Base-by-base conservation (phyloP, 2,888 invertebrate genomes). In the Operophtera brumata region DNA sequence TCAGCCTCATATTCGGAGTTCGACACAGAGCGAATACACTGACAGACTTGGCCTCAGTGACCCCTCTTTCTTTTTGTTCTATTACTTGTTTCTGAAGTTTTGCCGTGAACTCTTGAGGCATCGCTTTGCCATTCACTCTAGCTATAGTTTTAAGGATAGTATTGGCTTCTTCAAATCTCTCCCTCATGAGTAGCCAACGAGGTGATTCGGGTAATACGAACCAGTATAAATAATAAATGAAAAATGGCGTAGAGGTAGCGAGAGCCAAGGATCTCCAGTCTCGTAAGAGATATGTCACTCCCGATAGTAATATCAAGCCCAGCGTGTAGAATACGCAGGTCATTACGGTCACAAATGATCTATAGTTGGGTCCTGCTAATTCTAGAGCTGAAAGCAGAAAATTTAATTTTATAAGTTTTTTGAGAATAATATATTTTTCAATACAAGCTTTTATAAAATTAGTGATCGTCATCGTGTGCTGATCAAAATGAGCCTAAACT, bases 311-410 rank as follows among this genome's bases (percentile, higher is more conserved):
- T 82, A 97, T 94, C 61, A 97, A 91, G 2, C 97, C 97, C 64
- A 96, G 90, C 0, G 97, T 97, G 79, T 97, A 97, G 80, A 97
- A 97, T 50, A 96, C 93, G 70, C 97, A 97, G 0, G 97, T 97
- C 94, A 97, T 94, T 6, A 97, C 96, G 0, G 97, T 97, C 0
- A 97, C 96, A 82, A 97, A 97, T 0, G 97, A 97, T 65, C 97
- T 92, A 81, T 97, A 97, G 72, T 94, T 96, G 12, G 97, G 96
- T 3, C 97, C 97, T 14, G 97, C 97, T 55, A 97, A 83, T 86
- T 98, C 98, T 67, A 97, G 86, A 55, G 97, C 97, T 97, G 77
- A 64, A 92, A 92, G 0, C 12, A 47, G 32, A 47, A 34, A 36
- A 35, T 25, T 14, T 45, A 26, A 9, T 13, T 9, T 3, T 20